Evolutionary conservation across 2,888 invertebrate species (phyloP).

Genomic region (Caenorhabditis sp.): DNA sequence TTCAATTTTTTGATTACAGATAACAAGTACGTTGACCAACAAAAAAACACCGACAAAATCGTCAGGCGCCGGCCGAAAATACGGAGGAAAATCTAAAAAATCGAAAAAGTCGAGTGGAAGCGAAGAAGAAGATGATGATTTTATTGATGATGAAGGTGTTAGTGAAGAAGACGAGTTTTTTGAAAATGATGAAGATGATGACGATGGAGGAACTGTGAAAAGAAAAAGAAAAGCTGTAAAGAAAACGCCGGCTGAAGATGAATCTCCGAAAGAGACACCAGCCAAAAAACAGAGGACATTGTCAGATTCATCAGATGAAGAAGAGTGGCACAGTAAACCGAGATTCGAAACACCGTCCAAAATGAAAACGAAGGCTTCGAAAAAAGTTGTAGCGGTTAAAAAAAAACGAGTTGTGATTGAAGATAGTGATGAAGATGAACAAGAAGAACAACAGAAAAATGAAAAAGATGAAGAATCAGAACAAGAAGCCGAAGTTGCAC

Average conservation of each 20-base stretch:
- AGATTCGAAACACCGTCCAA: slow-evolving; percentile 21
- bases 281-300: slow-evolving; percentile 30
- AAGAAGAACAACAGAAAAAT: slow-evolving; percentile 10
- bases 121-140: slow-evolving; percentile 42
- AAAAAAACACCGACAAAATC: slow-evolving; percentile 17
- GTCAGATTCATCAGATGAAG: slow-evolving; percentile 47
- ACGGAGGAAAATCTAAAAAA: slow-evolving; percentile 21
- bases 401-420: slow-evolving; percentile 26
- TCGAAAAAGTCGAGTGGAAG: slow-evolving; percentile 12
- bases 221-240: slow-evolving; percentile 22
- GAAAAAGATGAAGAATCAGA: slow-evolving; percentile 9
- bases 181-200: slow-evolving; percentile 21
- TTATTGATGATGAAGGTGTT: slow-evolving; percentile 37
- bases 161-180: slow-evolving; percentile 34
- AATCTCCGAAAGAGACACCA: background rate
- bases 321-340: slow-evolving; percentile 41
- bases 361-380: slow-evolving; percentile 28
- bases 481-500: slow-evolving; percentile 9
- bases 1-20: slow-evolving; percentile 12
- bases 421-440: slow-evolving; percentile 25
- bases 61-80: slow-evolving; percentile 9
- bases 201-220: slow-evolving; percentile 14
- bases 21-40: slow-evolving; percentile 19
- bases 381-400: slow-evolving; percentile 13
- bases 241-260: background rate